Conservation (phyloP, 2,888 invertebrate genomes). For the Latheticus oryzae region DNA sequence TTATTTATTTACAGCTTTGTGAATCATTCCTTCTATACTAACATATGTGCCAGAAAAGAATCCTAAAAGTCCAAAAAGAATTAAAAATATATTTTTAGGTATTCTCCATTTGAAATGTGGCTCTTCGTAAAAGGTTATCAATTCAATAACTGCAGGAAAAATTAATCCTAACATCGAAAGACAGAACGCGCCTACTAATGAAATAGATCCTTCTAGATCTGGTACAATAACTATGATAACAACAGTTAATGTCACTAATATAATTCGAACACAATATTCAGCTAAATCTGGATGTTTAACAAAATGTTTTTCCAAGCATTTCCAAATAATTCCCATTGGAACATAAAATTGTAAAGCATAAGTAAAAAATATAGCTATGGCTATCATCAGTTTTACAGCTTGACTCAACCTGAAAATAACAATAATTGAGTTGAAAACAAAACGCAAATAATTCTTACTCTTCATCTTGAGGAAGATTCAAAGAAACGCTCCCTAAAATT, state of each 20-base stretch:
- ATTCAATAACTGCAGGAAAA: conserved; percentile 90
- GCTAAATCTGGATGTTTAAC: conserved; percentile 74
- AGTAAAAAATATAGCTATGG: conserved; percentile 91
- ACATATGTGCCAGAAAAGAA: conserved; percentile 84
- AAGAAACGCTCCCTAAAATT: conserved; percentile 86
- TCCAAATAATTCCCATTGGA: conserved; percentile 96
- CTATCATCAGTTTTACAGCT: conserved; percentile 86
- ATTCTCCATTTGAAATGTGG: conserved; percentile 82
- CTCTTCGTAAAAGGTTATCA: conserved; percentile 87
- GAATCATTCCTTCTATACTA: conserved; percentile 78
- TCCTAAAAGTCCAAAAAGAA: conserved; percentile 80
- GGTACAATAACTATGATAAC: conserved; percentile 87
- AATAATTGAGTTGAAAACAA: no score
- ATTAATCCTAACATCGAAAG: conserved; percentile 91
- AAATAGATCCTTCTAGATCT: conserved; percentile 91
- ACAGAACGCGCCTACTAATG: conserved; percentile 94
- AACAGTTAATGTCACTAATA: conserved; percentile 78
- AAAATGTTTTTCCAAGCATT: conserved; percentile 79
- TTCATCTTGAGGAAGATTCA: conserved; percentile 83
- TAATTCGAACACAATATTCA: conserved; percentile 81
- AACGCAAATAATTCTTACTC: conserved; percentile 69
- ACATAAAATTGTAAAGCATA: conserved; percentile 98
- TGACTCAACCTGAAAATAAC: conserved; percentile 82
- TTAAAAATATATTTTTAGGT: conserved; percentile 79
- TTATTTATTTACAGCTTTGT: conserved; percentile 39